Conservation (phyloP, 2,888 invertebrate genomes). For the Cryptophagus acutangulus region DNA sequence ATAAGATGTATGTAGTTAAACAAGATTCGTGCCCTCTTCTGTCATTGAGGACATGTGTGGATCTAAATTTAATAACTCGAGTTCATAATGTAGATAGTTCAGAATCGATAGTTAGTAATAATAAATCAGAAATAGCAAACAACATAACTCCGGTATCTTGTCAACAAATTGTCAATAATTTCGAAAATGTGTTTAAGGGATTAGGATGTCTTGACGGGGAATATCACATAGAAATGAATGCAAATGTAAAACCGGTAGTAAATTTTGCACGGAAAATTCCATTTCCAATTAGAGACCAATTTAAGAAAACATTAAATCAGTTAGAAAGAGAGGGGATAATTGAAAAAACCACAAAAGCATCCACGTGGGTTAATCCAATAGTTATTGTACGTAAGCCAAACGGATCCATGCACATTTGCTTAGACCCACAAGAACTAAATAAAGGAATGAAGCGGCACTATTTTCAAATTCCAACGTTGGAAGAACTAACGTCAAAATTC, state of each 20-base stretch:
- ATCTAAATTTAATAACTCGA: constrained; percentile 15
- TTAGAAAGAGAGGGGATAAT: constrained; percentile 14
- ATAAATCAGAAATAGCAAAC: neutral
- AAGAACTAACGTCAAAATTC: constrained; percentile 9
- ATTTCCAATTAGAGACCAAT: constrained; percentile 15
- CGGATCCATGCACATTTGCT: constrained; percentile 28
- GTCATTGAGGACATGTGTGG: constrained; percentile 12
- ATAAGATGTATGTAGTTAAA: constrained; percentile 14
- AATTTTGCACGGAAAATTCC: constrained; percentile 16
- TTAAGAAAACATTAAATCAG: constrained; percentile 14
- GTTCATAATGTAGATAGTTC: constrained; percentile 8
- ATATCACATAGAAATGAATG: constrained; percentile 23
- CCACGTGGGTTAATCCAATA: constrained; percentile 16
- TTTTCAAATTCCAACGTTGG: constrained; percentile 10
- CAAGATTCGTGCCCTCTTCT: constrained; percentile 10
- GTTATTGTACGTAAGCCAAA: constrained; percentile 20
- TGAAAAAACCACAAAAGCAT: constrained; percentile 4
- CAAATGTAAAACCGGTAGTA: constrained; percentile 16
- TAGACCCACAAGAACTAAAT: constrained; percentile 34
- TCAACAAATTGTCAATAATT: too few species aligned
- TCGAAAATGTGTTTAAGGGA: constrained; percentile 22
- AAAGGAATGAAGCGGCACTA: constrained; percentile 19
- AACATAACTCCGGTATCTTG: too few species aligned
- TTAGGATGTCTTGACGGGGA: constrained; percentile 19
- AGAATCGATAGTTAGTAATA: neutral